A percentile compares a stretch with the other conserved stretches of the same genome.
Conservation (phyloP, 2,888 invertebrate species). For the Hofmannophila pseudospretella region DNA sequence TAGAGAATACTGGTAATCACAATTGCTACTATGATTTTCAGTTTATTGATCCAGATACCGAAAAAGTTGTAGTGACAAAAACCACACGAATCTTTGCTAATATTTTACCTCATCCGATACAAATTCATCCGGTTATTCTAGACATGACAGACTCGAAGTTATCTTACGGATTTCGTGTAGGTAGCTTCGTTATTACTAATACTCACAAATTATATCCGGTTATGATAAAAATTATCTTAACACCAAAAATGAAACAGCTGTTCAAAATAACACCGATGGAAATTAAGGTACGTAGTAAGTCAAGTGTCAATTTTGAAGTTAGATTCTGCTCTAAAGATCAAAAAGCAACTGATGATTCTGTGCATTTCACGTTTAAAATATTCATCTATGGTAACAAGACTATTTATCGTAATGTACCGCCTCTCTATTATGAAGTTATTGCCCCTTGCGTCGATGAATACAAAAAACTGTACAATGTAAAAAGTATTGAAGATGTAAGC, state of each 20-base stretch:
- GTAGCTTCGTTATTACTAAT: conserved; percentile 25
- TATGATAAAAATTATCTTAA: conserved; percentile 25
- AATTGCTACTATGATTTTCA: conserved; percentile 28
- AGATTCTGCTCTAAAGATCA: conserved; percentile 18
- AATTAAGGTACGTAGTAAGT: conserved; percentile 17
- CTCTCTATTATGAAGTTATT: conserved; percentile 11
- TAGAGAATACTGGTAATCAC: conserved; percentile 22
- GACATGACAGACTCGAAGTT: conserved; percentile 27
- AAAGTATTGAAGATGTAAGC: no score
- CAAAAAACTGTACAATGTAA: no score
- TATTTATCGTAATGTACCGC: conserved; percentile 14
- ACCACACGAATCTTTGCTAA: conserved; percentile 27
- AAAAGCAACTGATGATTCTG: conserved; percentile 16
- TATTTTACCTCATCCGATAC: conserved; percentile 28
- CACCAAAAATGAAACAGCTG: conserved; percentile 23
- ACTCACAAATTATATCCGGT: conserved; percentile 23
- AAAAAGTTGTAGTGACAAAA: conserved; percentile 21
- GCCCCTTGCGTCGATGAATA: conserved; percentile 46
- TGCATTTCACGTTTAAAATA: conserved; percentile 33
- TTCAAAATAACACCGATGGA: conserved; percentile 26
- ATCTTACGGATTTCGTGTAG: conserved; percentile 23
- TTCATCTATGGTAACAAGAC: conserved; percentile 20
- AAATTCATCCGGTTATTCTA: conserved; percentile 25
- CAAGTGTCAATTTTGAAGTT: conserved; percentile 23
- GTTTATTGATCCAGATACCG: conserved; percentile 19